Percentiles rank a stretch among this genome's conserved stretches.
Evolutionary conservation across 2,888 invertebrate genomes (phyloP).

Genomic region (Theodoxus fluviatilis): DNA sequence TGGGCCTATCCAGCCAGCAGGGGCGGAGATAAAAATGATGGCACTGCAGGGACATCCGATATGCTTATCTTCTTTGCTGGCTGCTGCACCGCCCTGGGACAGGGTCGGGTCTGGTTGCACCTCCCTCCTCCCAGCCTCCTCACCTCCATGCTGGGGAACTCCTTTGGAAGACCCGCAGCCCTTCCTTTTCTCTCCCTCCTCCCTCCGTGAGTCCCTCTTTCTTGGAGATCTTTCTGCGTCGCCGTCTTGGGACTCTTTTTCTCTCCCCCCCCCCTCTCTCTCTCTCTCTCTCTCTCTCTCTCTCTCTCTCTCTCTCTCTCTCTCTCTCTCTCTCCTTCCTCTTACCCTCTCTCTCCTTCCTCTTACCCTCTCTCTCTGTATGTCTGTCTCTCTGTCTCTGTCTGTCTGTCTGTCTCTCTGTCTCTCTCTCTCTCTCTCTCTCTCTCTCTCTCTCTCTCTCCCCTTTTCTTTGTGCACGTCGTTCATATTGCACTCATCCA

Average conservation of each 20-base stretch:
- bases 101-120: background rate
- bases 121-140: background rate
- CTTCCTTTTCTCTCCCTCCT: background rate
- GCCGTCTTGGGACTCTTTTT: background rate
- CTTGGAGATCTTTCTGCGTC: background rate
- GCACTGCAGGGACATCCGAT: no score
- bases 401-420: conserved; percentile 21
- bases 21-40: no score
- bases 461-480: background rate
- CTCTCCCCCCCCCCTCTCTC: background rate
- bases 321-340: conserved; percentile 13
- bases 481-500: background rate
- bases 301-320: conserved; percentile 7
- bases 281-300: conserved; percentile 8
- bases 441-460: conserved; percentile 24
- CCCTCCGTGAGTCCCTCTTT: background rate
- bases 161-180: background rate
- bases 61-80: no score
- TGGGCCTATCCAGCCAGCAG: no score
- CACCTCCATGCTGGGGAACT: no score
- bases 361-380: conserved; percentile 23
- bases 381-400: conserved; percentile 22
- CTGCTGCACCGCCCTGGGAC: conserved; percentile 7
- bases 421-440: conserved; percentile 25
- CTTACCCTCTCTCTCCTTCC: background rate